These are phyloP conservation scores for Disparrhopalites patrizii DNA, from an alignment of 2,888 invertebrate species.

Conservation along the genomic window DNA sequence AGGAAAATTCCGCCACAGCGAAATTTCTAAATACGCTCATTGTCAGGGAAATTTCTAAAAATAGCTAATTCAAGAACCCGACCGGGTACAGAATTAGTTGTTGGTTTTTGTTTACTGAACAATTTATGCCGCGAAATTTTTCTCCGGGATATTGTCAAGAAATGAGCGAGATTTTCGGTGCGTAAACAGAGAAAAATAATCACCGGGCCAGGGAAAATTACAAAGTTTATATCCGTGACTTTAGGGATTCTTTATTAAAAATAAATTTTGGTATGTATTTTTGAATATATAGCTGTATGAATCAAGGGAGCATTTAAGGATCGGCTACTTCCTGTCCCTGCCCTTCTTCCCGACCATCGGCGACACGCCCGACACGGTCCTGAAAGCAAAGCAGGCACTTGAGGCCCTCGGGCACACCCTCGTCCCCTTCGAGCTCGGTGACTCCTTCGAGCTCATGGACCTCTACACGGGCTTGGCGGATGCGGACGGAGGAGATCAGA, in stretches of 20 bases:
- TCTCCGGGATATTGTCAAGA: too few relatives aligned
- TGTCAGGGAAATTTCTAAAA: too few relatives aligned
- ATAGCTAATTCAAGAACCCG: too few relatives aligned
- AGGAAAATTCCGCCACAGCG: too few relatives aligned
- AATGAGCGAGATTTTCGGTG: too few relatives aligned
- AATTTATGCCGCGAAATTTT: too few relatives aligned
- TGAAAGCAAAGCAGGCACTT: slow-evolving; percentile 28
- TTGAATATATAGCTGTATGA: slow-evolving; percentile 15
- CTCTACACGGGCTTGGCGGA: slow-evolving; percentile 7
- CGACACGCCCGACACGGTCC: slow-evolving; percentile 29
- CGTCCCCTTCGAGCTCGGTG: slow-evolving; percentile 30
- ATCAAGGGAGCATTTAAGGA: slow-evolving; percentile 22
- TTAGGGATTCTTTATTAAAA: neutral
- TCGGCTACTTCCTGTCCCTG: slow-evolving; percentile 35
- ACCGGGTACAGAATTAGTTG: too few relatives aligned
- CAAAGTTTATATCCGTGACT: neutral
- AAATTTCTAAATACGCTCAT: too few relatives aligned
- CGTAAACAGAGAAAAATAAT: neutral
- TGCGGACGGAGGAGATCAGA: slow-evolving; percentile 18
- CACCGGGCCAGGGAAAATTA: neutral
- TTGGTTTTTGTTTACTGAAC: too few relatives aligned
- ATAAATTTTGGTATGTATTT: neutral
- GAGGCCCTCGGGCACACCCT: slow-evolving; percentile 33
- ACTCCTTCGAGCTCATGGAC: neutral
- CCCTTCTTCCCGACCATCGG: slow-evolving; percentile 34